Base-by-base conservation (phyloP, 1,140 invertebrate genomes). In the Bombus pyrosoma region DNA sequence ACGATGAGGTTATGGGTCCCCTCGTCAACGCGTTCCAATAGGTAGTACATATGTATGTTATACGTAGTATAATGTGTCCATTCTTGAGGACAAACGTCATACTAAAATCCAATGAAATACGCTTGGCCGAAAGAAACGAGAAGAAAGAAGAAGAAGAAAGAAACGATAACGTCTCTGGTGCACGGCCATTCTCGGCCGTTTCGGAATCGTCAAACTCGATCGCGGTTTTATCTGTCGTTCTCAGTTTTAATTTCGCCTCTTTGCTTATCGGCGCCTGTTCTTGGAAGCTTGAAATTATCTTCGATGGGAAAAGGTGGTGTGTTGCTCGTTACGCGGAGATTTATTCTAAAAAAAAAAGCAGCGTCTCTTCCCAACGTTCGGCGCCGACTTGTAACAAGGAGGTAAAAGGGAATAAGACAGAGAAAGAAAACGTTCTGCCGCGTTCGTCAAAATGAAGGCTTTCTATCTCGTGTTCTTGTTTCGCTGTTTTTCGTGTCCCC, bases 371-470 rank as follows among this genome's bases (percentile, higher is more conserved):
- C 28, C 37, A 53, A 10, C 13, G 39, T 13, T 13, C 25, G 72
- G 62, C 47, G 59, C 34, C 32, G 73, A 34, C 25, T 32, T 22
- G 37, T 28, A 39, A 32, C 28, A 32, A 62, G 34, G 6, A 66
- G n/a, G 13, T 32, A 15, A 15, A 66, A 43, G 69, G 12, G 39
- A 41, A 39, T n/a, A 41, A 41, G 28, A 71, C 4, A 71, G 43
- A 53, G n/a, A 43, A 10, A 22, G 25, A 32, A 8, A 53, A 25
- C 64, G 59, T 75, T 59, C 34, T 37, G 28, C 15, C 3, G 22
- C 15, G 68, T 85, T 72, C 77, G 76, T 85, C 53, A 85, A 85
- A 85, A 85, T 72, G 68, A 59, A 32, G 71, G 39, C n/a, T 79
- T 72, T 80, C 76, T 84, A 79, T 84, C 75, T 57, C 22, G 10